Evolutionary conservation across 2,888 invertebrate genomes (phyloP).

Genomic region (Drosophila algonquin): DNA sequence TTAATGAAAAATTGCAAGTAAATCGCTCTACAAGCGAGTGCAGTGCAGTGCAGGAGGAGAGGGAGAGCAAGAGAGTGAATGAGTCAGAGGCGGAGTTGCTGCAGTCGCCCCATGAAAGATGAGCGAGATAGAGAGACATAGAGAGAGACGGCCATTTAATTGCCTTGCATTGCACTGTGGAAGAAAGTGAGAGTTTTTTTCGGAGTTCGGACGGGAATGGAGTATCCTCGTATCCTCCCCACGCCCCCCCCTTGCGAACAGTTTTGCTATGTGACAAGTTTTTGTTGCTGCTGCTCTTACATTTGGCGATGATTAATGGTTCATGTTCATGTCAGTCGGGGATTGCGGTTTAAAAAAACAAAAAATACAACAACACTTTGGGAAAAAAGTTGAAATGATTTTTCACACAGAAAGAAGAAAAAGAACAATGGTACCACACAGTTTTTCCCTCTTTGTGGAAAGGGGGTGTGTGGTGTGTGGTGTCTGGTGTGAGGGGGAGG

Average conservation of each 20-base stretch:
- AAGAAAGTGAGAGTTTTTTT: slow-evolving; percentile 46
- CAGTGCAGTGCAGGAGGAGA: slow-evolving; percentile 35
- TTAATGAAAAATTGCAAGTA: slow-evolving; percentile 73
- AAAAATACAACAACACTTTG: slow-evolving; percentile 22
- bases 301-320: slow-evolving; percentile 46
- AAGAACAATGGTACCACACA: slow-evolving; percentile 42
- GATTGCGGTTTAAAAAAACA: slow-evolving; percentile 41
- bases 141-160: slow-evolving; percentile 36
- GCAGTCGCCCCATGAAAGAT: not conserved
- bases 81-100: slow-evolving; percentile 43
- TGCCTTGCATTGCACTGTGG: slow-evolving; percentile 31
- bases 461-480: not conserved
- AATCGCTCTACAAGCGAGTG: slow-evolving; percentile 10
- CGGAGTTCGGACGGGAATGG: slow-evolving; percentile 10
- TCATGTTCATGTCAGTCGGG: slow-evolving; percentile 28
- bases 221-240: slow-evolving; percentile 17
- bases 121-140: not conserved
- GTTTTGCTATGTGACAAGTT: slow-evolving; percentile 37
- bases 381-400: slow-evolving; percentile 50
- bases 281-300: slow-evolving; percentile 31
- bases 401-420: slow-evolving; percentile 36
- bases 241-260: too few species aligned
- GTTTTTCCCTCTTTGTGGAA: slow-evolving; percentile 6
- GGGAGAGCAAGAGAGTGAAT: slow-evolving; percentile 26
- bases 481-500: not conserved